Evolutionary conservation across 2,888 invertebrate genomes (phyloP).

Genomic region (Eugnorisma glareosa): DNA sequence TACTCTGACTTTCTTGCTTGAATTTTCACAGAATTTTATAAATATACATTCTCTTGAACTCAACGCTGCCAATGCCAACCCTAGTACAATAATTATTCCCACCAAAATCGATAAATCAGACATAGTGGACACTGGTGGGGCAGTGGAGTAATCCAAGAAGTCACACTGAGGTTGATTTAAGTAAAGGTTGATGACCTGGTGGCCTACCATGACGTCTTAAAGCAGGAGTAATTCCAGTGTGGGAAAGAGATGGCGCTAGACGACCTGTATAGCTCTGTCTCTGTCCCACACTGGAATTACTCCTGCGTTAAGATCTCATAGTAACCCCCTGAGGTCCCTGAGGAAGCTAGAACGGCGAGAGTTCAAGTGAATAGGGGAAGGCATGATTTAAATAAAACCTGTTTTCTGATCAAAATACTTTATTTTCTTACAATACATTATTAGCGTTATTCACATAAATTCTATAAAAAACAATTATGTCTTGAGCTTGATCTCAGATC

Average conservation of each 20-base stretch:
- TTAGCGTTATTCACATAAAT: constrained; percentile 26
- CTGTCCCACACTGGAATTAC: too few relatives aligned
- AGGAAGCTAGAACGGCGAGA: neutral
- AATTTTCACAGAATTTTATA: neutral
- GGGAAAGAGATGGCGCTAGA: too few relatives aligned
- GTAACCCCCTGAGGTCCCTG: too few relatives aligned
- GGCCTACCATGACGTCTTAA: too few relatives aligned
- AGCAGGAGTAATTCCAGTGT: too few relatives aligned
- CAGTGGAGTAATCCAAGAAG: neutral
- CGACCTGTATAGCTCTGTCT: too few relatives aligned
- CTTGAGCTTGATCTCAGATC: constrained; percentile 5
- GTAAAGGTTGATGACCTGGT: neutral
- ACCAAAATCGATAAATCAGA: neutral
- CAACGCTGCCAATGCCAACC: neutral
- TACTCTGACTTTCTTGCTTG: neutral
- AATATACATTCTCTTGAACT: neutral
- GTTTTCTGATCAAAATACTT: constrained; percentile 31
- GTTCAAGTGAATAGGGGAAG: neutral
- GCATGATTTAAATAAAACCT: constrained; percentile 13
- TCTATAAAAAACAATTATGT: neutral
- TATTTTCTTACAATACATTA: constrained; percentile 14
- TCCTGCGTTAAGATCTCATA: too few relatives aligned
- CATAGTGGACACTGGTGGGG: neutral
- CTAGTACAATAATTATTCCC: neutral
- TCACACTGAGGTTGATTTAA: neutral